A percentile compares a stretch with the other conserved stretches of the same genome.
phyloP scores from a whole-genome alignment of 2,888 invertebrate genomes.

The Cactoblastis cactorum region DNA sequence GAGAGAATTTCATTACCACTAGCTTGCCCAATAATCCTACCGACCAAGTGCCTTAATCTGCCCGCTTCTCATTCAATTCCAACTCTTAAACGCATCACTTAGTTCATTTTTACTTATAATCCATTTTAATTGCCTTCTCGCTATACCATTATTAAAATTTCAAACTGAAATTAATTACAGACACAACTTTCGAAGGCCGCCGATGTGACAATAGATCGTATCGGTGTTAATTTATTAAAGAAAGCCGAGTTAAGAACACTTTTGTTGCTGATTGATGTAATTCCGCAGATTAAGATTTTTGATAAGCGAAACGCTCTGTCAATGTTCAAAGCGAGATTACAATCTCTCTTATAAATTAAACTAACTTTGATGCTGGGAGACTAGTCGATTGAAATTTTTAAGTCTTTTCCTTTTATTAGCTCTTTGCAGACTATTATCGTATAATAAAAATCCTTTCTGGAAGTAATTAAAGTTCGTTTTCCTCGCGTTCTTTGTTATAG shows the following conservation, averaged over 20 bases:
- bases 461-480: constrained; percentile 6
- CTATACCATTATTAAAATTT: constrained; percentile 62
- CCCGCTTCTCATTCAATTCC: constrained; percentile 65
- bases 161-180: constrained; percentile 66
- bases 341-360: constrained; percentile 11
- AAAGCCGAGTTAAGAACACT: constrained; percentile 48
- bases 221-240: constrained; percentile 67
- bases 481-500: neutral
- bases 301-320: constrained; percentile 30
- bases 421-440: neutral
- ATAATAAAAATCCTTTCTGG: constrained; percentile 5
- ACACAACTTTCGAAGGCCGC: constrained; percentile 60
- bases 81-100: constrained; percentile 67
- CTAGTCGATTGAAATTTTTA: constrained; percentile 12
- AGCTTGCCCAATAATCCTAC: constrained; percentile 68
- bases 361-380: constrained; percentile 9
- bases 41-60: constrained; percentile 71
- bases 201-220: constrained; percentile 68
- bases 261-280: constrained; percentile 53
- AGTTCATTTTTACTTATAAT: constrained; percentile 73
- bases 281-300: constrained; percentile 39
- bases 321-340: constrained; percentile 29
- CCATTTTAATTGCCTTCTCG: constrained; percentile 71
- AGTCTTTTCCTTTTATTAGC: constrained; percentile 6
- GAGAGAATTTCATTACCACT: constrained; percentile 76